Conservation (phyloP, 2,113 vertebrate genomes). For the Papio anubis region DNA sequence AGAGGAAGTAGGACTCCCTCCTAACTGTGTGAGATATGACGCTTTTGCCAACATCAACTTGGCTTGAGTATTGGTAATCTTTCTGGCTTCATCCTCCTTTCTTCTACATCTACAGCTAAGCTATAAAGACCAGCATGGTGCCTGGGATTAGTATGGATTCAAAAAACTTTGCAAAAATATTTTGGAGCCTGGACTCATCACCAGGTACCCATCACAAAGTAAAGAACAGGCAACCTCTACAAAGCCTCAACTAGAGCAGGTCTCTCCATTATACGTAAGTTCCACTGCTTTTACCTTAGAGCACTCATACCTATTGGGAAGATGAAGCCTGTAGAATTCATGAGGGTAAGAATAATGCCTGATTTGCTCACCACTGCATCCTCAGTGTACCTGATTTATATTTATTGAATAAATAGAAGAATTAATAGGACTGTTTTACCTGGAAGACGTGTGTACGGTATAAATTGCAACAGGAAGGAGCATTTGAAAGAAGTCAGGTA, state of each 20-base stretch:
- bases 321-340: not conserved
- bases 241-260: not conserved
- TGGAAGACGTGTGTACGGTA: rapidly evolving
- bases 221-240: not conserved
- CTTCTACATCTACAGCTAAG: not conserved
- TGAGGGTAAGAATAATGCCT: not conserved
- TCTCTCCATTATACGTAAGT: not conserved
- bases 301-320: not conserved
- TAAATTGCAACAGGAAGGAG: not conserved
- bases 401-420: not conserved
- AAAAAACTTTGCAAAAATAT: not conserved
- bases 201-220: not conserved
- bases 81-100: not conserved
- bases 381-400: not conserved
- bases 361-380: not conserved
- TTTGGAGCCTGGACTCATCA: not conserved
- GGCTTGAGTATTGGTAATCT: rapidly evolving
- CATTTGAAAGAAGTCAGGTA: not conserved
- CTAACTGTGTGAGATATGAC: not conserved
- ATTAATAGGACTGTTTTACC: not conserved
- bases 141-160: not conserved
- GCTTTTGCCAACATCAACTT: no score
- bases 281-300: not conserved
- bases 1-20: rapidly evolving
- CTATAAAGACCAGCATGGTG: not conserved